Base-by-base conservation (phyloP, 2,113 vertebrate species). In the Dolichallabes microphthalmus region DNA sequence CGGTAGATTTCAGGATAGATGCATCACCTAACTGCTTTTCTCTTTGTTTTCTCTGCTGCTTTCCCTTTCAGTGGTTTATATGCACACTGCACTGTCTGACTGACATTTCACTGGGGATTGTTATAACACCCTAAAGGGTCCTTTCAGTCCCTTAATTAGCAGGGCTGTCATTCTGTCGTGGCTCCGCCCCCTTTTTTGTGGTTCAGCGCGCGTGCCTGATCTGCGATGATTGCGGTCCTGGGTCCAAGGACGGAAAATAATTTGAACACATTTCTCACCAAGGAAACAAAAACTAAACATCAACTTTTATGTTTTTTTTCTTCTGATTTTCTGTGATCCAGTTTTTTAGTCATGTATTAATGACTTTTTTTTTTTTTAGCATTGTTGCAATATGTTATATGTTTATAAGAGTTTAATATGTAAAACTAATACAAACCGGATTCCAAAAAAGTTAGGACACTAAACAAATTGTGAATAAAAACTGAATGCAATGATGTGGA, bases 131-230 rank as follows among this genome's bases (percentile, higher is more conserved):
- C 94, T 93, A 95, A 95, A 95, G 94, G 96, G 95, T 96, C 96
- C 96, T 94, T 97, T 97, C 96, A 96, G 97, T 96, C 96, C 95
- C 97, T 96, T 98, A 98, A 99, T 99, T 97, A 98, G 96, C 96
- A 95, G 96, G 97, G 94, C 97, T 98, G 97, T 98, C 98, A 98
- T 94, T 98, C 97, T 98, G 82, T 93, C 89, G 89, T 90, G 94
- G 95, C 94, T 94, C 94, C 95, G 92, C 82, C 66, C 22, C 14
- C 13, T 5, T 73, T 77, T 30, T 57, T 27, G 96, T 97, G 95
- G 96, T 94, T 95, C 93, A 95, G 94, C 95, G 91, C 89, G 91
- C 93, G 92, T 98, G 97, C 98, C 96, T 97, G 97, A 98, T 98
- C 95, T 93, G 93, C 96, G 96, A 96, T 98, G 98, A 98, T 96